Evolutionary conservation across 2,113 vertebrate species (phyloP).

Genomic region (Oncorhynchus nerka): DNA sequence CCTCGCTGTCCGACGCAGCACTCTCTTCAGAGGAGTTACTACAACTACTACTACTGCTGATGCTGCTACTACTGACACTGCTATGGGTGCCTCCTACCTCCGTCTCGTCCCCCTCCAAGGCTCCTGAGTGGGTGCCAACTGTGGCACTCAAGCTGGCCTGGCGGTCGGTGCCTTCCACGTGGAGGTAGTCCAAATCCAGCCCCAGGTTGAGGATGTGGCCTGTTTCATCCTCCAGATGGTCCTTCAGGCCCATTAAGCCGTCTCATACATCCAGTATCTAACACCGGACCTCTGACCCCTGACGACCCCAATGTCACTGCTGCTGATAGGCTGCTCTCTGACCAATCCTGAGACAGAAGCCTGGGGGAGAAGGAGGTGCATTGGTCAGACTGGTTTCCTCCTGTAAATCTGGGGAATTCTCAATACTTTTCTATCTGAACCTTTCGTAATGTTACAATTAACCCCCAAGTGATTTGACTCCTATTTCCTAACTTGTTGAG

Average conservation of each 20-base stretch:
- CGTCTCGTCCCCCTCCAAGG: constrained; percentile 1
- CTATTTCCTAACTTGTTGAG: no score
- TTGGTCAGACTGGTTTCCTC: no score
- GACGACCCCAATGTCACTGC: constrained; percentile 41
- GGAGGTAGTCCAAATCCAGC: constrained; percentile 83
- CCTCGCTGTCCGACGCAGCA: constrained; percentile 85
- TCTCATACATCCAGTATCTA: constrained; percentile 83
- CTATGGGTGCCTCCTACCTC: constrained; percentile 68
- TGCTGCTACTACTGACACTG: constrained; percentile 77
- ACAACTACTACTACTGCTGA: constrained; percentile 52
- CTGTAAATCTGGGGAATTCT: no score
- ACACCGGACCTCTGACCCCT: constrained; percentile 29
- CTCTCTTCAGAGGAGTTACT: constrained; percentile 82
- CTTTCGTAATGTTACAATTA: no score
- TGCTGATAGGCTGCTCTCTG: constrained; percentile 41
- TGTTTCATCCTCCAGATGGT: constrained; percentile 85
- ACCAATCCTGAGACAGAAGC: constrained; percentile 68
- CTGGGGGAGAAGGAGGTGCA: constrained; percentile 24
- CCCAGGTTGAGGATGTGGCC: constrained; percentile 79
- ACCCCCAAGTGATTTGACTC: no score
- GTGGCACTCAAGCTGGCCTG: constrained; percentile 8
- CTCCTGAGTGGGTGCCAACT: neutral
- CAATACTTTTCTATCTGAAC: no score
- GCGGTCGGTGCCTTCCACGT: constrained; percentile 80
- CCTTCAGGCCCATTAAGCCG: constrained; percentile 98